A percentile compares a stretch with the other conserved stretches of the same genome.
phyloP scores from a whole-genome alignment of 2,888 invertebrate genomes.

The Steinernema scapterisci region DNA sequence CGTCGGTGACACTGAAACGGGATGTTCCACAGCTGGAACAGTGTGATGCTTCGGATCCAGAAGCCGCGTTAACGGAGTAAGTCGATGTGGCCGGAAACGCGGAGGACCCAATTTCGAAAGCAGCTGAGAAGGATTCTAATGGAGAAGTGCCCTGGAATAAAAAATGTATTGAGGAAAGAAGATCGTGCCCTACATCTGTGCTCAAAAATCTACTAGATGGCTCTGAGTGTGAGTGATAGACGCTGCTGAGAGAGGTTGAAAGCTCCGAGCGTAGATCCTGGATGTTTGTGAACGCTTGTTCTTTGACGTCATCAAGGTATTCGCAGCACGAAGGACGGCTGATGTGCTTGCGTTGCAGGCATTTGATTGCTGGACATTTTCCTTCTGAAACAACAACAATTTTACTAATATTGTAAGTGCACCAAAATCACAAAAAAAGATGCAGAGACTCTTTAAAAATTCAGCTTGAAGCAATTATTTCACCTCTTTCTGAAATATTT shows the following conservation, averaged over 20 bases:
- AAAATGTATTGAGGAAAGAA: background rate
- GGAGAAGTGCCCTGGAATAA: background rate
- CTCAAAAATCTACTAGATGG: no score
- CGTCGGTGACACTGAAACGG: background rate
- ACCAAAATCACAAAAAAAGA: no score
- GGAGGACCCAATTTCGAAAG: background rate
- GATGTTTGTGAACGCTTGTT: background rate
- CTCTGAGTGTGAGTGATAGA: no score
- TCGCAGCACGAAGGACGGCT: background rate
- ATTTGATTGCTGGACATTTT: background rate
- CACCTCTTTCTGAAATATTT: no score
- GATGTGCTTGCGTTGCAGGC: background rate
- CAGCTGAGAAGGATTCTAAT: background rate
- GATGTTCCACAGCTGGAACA: conserved; percentile 9
- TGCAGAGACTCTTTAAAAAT: no score
- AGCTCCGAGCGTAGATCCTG: background rate
- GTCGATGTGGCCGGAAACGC: background rate
- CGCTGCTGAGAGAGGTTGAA: background rate
- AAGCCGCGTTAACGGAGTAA: background rate
- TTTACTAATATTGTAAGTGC: no score
- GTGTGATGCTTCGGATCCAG: background rate
- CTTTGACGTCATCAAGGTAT: background rate
- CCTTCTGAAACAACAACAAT: no score
- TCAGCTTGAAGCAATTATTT: no score
- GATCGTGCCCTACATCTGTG: no score